Base-by-base conservation (phyloP, 2,113 vertebrate species). In the Micronisus gabar region DNA sequence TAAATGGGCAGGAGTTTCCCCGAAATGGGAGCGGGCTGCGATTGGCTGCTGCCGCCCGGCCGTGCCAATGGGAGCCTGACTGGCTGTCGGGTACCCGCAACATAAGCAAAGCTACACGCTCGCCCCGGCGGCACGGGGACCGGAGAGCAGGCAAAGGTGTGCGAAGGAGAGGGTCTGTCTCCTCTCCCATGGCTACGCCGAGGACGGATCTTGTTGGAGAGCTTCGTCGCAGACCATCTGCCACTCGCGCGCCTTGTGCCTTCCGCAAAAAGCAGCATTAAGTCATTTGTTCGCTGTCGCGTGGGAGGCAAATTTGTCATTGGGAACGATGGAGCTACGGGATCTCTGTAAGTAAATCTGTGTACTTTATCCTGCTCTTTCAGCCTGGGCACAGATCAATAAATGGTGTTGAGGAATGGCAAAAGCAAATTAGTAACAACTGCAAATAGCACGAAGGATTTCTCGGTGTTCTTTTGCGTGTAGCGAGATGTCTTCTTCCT, bases 91-190 rank as follows among this genome's bases (percentile, higher is more conserved):
- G 97, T 95, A 94, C 98, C 97, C 99, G 98, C 99, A 98, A 99
- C 99, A 99, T 99, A 99, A 99, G 99, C 98, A 97, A 98, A 98
- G 98, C 98, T 97, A 96, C 96, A 97, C 91, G 95, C 98, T 97
- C 91, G 62, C 96, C 97, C 91, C 93, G 78, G 90, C 93, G 40
- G 96, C 94, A 91, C 93, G 92, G 88, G 96, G 93, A 96, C 95
- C 65, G 50, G 95, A 50, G 96, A 82, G 96, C 93, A 62, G 95
- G 95, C 68, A 47, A 96, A 97, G 98, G 98, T 98, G 98, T 93
- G 97, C 59, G 45, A 95, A 97, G 91, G 98, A 61, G 62, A 68
- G 83, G 78, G 84, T 88, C 75, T 70, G 88, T 95, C 95, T 96
- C 94, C 89, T 94, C 96, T 97, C 98, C 78, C 97, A 98, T 98